phyloP scores from a whole-genome alignment of 1,140 invertebrate species.

The Brachystomella parvula region DNA sequence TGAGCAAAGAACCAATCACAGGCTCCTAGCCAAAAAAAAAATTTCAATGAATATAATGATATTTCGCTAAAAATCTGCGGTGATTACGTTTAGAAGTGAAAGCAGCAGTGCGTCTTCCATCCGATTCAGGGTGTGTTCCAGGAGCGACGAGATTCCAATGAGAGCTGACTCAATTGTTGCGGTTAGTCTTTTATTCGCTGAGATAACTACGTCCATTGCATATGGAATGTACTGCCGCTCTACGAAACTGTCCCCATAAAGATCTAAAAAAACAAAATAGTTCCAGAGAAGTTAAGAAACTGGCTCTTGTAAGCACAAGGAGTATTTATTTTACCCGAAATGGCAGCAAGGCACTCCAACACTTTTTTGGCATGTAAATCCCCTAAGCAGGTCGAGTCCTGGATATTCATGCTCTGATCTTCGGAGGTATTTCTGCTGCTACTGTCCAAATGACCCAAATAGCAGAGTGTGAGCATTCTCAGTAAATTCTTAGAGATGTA shows the following conservation, averaged over 20 bases:
- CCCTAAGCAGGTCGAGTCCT: constrained; percentile 49
- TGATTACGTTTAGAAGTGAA: constrained; percentile 28
- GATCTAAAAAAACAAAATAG: constrained; percentile 46
- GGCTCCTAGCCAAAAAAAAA: constrained; percentile 21
- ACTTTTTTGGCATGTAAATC: constrained; percentile 76
- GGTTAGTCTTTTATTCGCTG: constrained; percentile 42
- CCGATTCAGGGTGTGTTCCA: constrained; percentile 28
- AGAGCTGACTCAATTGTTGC: constrained; percentile 30
- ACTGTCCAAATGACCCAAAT: constrained; percentile 58
- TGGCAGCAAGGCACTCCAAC: constrained; percentile 75
- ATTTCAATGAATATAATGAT: background rate
- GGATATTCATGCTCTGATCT: no score
- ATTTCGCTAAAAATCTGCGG: constrained; percentile 1
- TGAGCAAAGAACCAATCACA: constrained; percentile 19
- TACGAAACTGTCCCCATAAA: constrained; percentile 91
- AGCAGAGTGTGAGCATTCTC: constrained; percentile 87
- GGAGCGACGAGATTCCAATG: constrained; percentile 29
- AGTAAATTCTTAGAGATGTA: constrained; percentile 84
- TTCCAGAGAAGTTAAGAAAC: background rate
- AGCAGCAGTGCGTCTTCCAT: constrained; percentile 34
- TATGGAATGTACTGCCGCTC: constrained; percentile 90
- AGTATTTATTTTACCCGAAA: constrained; percentile 54
- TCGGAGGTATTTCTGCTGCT: background rate
- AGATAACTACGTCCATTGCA: constrained; percentile 57
- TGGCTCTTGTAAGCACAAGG: background rate